Evolutionary conservation across 2,113 vertebrate species (phyloP).

Genomic region (Cebus imitator): DNA sequence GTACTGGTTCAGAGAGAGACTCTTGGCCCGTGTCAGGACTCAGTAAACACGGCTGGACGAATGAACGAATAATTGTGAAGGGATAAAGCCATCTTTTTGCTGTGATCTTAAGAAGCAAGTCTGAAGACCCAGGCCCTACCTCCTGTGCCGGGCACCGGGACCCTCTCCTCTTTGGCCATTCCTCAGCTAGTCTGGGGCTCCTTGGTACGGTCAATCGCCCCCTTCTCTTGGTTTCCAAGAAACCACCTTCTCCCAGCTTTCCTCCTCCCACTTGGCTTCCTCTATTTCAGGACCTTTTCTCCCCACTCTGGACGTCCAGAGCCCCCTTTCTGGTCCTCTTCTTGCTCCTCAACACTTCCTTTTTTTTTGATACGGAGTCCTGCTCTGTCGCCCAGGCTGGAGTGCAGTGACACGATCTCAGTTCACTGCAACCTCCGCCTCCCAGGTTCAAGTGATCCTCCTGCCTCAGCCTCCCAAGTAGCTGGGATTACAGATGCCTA

Average conservation of each 20-base stretch:
- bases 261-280: fast-evolving
- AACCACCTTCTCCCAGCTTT: background rate
- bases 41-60: fast-evolving
- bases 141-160: too few species aligned
- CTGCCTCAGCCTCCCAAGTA: too few species aligned
- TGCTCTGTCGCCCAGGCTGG: too few species aligned
- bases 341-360: background rate
- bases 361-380: too few species aligned
- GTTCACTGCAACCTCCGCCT: too few species aligned
- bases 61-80: fast-evolving
- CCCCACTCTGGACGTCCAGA: background rate
- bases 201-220: fast-evolving
- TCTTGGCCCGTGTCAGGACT: background rate
- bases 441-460: too few species aligned
- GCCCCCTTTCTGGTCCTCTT: background rate
- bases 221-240: background rate
- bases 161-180: fast-evolving
- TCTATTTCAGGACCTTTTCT: background rate
- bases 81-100: background rate
- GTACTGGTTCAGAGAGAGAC: background rate
- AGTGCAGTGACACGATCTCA: too few species aligned
- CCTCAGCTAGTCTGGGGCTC: background rate
- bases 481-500: too few species aligned
- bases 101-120: background rate
- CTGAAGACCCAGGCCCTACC: background rate